Evolutionary conservation across 2,888 invertebrate genomes (phyloP).

Genomic region (Cephus sareptanus): DNA sequence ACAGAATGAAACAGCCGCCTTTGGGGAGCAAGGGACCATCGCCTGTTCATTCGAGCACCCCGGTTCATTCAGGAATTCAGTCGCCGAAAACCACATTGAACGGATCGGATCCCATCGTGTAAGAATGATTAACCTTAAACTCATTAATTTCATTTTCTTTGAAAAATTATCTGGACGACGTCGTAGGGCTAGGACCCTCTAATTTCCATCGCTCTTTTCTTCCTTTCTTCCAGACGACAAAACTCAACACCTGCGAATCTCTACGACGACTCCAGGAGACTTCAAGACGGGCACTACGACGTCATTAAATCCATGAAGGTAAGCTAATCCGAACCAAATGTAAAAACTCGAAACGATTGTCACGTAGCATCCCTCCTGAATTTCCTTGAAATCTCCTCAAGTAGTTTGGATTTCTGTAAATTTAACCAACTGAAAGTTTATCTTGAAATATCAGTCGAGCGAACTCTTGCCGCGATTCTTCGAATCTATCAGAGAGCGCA

Average conservation of each 20-base stretch:
- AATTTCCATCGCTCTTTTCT: not conserved
- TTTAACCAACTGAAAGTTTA: not conserved
- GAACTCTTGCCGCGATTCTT: conserved; percentile 26
- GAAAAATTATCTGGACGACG: not conserved
- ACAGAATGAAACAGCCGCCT: conserved; percentile 59
- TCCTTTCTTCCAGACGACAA: conserved; percentile 41
- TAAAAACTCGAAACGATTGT: no score
- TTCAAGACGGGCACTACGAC: conserved; percentile 63
- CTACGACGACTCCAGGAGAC: conserved; percentile 48
- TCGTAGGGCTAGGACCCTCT: not conserved
- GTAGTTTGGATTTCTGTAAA: no score
- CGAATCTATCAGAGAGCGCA: conserved; percentile 21
- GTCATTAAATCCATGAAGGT: conserved; percentile 62
- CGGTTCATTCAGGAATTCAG: conserved; percentile 60
- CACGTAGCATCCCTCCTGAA: no score
- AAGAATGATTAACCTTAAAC: conserved; percentile 25
- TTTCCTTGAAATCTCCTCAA: no score
- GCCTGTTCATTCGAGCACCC: conserved; percentile 57
- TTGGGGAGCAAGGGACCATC: conserved; percentile 59
- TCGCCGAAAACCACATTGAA: conserved; percentile 61
- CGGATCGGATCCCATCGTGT: conserved; percentile 55
- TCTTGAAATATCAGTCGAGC: not conserved
- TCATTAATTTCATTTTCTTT: not conserved
- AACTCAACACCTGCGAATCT: conserved; percentile 50
- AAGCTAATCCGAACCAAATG: conserved; percentile 17